phyloP scores from a whole-genome alignment of 2,888 invertebrate species.

The Hirtodrosophila alboralis region DNA sequence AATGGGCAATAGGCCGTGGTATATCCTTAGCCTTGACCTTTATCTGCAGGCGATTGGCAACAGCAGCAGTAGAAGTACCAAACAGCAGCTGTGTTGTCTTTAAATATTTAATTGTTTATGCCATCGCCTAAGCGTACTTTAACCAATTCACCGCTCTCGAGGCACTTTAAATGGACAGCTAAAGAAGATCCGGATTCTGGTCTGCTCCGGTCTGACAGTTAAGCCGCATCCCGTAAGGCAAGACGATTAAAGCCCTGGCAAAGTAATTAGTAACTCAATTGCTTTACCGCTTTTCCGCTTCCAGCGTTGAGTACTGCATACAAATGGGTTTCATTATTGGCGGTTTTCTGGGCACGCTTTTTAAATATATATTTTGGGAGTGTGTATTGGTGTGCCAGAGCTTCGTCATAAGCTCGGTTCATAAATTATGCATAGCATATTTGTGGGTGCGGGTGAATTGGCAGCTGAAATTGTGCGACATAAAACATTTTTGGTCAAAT shows the following conservation, averaged over 20 bases:
- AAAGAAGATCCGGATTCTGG: constrained; percentile 1
- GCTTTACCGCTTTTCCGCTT: constrained; percentile 42
- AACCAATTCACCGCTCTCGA: constrained; percentile 44
- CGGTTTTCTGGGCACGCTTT: constrained; percentile 41
- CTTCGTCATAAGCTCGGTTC: constrained; percentile 24
- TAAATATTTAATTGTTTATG: constrained; percentile 80
- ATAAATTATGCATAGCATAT: constrained; percentile 69
- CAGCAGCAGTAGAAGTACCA: constrained; percentile 9
- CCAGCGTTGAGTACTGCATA: constrained; percentile 62
- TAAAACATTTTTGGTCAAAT: constrained; percentile 43
- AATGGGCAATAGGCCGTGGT: not conserved
- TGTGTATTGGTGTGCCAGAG: not conserved
- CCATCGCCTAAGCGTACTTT: constrained; percentile 46
- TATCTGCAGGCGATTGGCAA: constrained; percentile 61
- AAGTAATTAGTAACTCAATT: constrained; percentile 80
- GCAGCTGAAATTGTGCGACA: constrained; percentile 32
- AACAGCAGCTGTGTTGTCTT: constrained; percentile 38
- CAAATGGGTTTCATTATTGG: constrained; percentile 67
- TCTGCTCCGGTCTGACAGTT: not conserved
- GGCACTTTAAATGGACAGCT: constrained; percentile 71
- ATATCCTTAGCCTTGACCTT: constrained; percentile 73
- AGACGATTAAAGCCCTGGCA: constrained; percentile 69
- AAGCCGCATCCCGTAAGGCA: not conserved
- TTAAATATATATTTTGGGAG: no score
- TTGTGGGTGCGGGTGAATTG: not conserved